Conservation (phyloP, 2,797 vertebrate genomes). For the Myripristis jacobus region DNA sequence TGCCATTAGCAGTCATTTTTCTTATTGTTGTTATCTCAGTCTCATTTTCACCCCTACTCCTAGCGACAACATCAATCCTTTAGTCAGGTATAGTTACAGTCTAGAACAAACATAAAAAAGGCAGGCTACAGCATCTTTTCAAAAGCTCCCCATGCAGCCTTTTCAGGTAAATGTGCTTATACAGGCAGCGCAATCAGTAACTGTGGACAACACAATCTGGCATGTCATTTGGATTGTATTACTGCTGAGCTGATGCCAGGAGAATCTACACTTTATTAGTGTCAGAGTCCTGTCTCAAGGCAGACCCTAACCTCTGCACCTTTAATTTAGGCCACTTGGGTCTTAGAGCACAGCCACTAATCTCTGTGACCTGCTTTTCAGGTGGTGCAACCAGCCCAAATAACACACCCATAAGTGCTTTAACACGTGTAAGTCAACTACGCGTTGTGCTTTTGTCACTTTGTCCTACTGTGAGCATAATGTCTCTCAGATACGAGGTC, state of each 20-base stretch:
- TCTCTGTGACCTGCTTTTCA: conserved; percentile 70
- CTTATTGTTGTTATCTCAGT: conserved; percentile 71
- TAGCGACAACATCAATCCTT: conserved; percentile 66
- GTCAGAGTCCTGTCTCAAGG: conserved; percentile 63
- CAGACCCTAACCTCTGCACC: conserved; percentile 55
- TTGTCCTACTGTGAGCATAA: conserved; percentile 68
- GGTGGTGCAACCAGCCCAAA: conserved; percentile 65
- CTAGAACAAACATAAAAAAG: conserved; percentile 21
- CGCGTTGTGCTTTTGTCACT: conserved; percentile 65
- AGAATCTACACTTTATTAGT: conserved; percentile 67
- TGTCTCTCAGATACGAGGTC: conserved; percentile 70
- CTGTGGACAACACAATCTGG: conserved; percentile 47
- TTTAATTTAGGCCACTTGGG: conserved; percentile 68
- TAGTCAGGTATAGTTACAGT: conserved; percentile 36
- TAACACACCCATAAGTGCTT: conserved; percentile 67
- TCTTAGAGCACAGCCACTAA: conserved; percentile 61
- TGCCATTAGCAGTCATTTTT: conserved; percentile 75
- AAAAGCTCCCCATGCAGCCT: conserved; percentile 36
- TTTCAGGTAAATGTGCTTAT: conserved; percentile 36
- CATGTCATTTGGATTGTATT: conserved; percentile 64
- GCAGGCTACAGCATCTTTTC: conserved; percentile 6
- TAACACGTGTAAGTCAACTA: conserved; percentile 76
- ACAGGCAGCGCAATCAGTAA: conserved; percentile 38
- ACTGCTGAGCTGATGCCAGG: conserved; percentile 49
- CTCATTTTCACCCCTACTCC: conserved; percentile 57